A percentile compares a stretch with the other conserved stretches of the same genome.
Conservation (phyloP, 2,113 vertebrate species). For the Alectura lathami region DNA sequence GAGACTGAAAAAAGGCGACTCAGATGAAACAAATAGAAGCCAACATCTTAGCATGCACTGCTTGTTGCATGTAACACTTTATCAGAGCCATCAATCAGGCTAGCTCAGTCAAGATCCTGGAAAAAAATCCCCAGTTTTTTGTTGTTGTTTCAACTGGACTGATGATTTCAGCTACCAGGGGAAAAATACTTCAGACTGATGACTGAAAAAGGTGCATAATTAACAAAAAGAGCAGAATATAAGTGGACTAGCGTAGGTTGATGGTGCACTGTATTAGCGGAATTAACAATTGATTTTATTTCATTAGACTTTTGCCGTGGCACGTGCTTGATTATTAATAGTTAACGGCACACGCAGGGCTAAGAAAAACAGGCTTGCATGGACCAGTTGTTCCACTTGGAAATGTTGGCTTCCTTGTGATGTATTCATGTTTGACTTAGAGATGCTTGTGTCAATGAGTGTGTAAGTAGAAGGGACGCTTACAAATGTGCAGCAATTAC, state of each 20-base stretch:
- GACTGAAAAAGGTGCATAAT: not conserved
- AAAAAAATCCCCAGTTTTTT: not conserved
- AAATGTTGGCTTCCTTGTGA: not conserved
- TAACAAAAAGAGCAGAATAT: not conserved
- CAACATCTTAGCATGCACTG: not conserved
- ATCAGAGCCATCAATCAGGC: not conserved
- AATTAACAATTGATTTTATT: not conserved
- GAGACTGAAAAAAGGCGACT: not conserved
- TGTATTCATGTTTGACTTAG: not conserved
- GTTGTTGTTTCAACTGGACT: not conserved
- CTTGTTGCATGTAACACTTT: not conserved
- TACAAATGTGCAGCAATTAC: not conserved
- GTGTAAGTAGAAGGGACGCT: not conserved
- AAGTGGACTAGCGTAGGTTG: not conserved
- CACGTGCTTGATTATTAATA: not conserved
- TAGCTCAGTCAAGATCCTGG: not conserved
- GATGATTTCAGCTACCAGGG: not conserved
- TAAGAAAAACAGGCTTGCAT: not conserved
- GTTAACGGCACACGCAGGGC: not conserved
- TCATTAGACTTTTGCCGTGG: not conserved
- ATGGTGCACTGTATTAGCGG: not conserved
- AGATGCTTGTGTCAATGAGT: not conserved
- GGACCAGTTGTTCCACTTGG: not conserved
- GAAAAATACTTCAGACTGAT: not conserved
- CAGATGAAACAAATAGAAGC: not conserved